A percentile compares a stretch with the other conserved stretches of the same genome.
Evolutionary conservation across 2,797 vertebrate species (phyloP).

Genomic region (Pseudocheirus occidentalis): DNA sequence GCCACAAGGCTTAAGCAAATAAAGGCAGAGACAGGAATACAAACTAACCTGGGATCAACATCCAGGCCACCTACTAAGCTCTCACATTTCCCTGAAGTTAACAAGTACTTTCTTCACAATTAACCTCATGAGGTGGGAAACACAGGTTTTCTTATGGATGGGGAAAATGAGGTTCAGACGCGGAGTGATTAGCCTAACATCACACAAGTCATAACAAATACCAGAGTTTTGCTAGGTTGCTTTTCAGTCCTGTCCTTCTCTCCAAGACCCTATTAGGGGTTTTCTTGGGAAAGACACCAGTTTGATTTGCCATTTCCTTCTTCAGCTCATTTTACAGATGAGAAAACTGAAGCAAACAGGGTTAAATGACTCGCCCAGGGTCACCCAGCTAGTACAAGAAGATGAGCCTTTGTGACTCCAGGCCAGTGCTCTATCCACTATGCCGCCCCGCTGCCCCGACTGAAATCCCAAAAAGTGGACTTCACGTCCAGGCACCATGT

Average conservation of each 20-base stretch:
- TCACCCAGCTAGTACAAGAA: background rate
- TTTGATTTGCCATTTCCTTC: background rate
- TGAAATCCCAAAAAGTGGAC: background rate
- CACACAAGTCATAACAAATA: background rate
- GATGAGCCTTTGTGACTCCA: background rate
- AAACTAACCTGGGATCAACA: background rate
- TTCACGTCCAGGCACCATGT: background rate
- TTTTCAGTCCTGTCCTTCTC: background rate
- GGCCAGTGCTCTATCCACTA: background rate
- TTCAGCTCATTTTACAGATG: background rate
- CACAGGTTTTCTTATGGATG: background rate
- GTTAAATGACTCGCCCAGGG: background rate
- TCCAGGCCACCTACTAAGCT: background rate
- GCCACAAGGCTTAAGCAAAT: background rate
- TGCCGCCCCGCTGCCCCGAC: background rate
- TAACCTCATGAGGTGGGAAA: background rate
- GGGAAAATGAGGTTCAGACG: background rate
- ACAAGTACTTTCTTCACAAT: background rate
- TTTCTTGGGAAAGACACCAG: background rate
- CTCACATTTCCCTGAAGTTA: background rate
- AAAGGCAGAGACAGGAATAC: background rate
- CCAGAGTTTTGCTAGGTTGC: background rate
- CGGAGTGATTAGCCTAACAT: background rate
- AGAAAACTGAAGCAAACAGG: background rate
- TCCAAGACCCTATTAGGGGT: background rate